Evolutionary conservation across 2,888 invertebrate species (phyloP).

Genomic region (Polietes domitor): DNA sequence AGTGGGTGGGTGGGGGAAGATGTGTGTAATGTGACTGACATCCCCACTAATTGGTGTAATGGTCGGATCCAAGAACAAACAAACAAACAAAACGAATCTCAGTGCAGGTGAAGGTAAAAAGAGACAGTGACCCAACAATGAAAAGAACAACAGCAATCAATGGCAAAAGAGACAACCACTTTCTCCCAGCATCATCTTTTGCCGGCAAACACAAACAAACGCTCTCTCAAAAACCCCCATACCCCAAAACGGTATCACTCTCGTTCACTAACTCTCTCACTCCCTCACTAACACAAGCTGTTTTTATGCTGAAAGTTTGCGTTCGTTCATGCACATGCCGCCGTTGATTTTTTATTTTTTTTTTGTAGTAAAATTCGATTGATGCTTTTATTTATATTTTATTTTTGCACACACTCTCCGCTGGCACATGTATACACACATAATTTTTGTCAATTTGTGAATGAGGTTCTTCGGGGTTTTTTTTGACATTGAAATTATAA

Average conservation of each 20-base stretch:
- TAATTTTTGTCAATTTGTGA: conserved; percentile 57
- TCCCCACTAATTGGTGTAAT: conserved; percentile 32
- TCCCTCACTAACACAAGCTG: too few species aligned
- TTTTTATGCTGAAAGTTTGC: background rate
- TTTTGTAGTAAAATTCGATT: too few species aligned
- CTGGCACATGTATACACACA: conserved; percentile 44
- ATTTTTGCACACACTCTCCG: too few species aligned
- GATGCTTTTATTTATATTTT: too few species aligned
- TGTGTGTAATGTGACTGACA: conserved; percentile 46
- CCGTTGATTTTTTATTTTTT: too few species aligned
- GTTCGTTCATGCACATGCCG: too few species aligned
- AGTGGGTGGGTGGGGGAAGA: background rate
- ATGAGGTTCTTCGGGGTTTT: conserved; percentile 44
- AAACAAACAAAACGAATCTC: background rate
- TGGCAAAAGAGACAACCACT: background rate
- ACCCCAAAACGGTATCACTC: too few species aligned
- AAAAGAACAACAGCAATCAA: background rate
- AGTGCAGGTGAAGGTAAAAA: conserved; percentile 24
- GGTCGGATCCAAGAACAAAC: conserved; percentile 36
- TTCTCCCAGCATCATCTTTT: background rate
- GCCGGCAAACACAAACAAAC: background rate
- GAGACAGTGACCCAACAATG: background rate
- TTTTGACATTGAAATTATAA: conserved; percentile 67
- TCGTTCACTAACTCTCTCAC: background rate
- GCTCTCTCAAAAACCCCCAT: background rate